These are phyloP conservation scores for Dexiosoma caninum DNA, from an alignment of 2,888 invertebrate genomes.

Conservation along the genomic window DNA sequence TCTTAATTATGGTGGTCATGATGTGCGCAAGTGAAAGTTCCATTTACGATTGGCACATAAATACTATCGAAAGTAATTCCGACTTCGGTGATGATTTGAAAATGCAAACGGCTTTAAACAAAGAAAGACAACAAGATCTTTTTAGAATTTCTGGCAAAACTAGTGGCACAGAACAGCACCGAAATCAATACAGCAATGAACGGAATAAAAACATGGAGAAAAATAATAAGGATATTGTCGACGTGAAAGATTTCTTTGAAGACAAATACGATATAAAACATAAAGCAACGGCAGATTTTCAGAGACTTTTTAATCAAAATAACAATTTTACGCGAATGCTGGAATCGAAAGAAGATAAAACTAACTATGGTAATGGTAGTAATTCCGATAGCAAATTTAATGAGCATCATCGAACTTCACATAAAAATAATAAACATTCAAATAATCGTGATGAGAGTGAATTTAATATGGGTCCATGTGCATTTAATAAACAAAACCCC, in stretches of 20 bases:
- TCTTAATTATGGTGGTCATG: slow-evolving; percentile 66
- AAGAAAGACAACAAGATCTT: slow-evolving; percentile 67
- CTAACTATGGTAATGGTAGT: not conserved
- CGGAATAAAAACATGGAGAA: not conserved
- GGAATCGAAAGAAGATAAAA: not conserved
- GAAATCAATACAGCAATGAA: not conserved
- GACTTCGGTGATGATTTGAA: slow-evolving; percentile 71
- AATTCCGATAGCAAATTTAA: not conserved
- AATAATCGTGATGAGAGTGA: not conserved
- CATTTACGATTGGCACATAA: slow-evolving; percentile 70
- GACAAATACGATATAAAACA: not conserved
- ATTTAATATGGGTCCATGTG: not conserved
- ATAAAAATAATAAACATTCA: not conserved
- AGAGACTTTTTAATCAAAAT: not conserved
- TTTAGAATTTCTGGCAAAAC: slow-evolving; percentile 40
- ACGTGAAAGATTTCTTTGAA: not conserved
- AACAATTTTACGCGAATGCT: not conserved
- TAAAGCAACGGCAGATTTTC: not conserved
- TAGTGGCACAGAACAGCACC: not conserved
- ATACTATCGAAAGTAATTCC: slow-evolving; percentile 68
- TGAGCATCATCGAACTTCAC: not conserved
- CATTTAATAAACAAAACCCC: not conserved
- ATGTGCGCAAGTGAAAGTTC: slow-evolving; percentile 71
- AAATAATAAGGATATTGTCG: not conserved
- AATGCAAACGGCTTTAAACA: slow-evolving; percentile 68